phyloP scores from a whole-genome alignment of 2,113 vertebrate genomes.

The Romanogobio albipinnatus region DNA sequence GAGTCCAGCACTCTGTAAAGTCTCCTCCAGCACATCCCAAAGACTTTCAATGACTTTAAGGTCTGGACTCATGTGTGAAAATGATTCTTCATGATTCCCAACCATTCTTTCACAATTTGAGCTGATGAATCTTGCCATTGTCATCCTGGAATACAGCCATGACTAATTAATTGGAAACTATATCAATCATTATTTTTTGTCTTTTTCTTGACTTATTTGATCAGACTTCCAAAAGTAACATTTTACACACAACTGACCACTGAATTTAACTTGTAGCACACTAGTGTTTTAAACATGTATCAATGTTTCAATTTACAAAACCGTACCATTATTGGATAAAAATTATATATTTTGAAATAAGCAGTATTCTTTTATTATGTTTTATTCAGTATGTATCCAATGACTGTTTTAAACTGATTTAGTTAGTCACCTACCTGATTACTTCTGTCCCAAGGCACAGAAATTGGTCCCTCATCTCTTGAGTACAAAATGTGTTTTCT shows the following conservation, averaged over 20 bases:
- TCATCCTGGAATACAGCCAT: too few relatives aligned
- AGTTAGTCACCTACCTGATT: constrained; percentile 80
- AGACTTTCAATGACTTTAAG: too few relatives aligned
- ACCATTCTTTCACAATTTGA: too few relatives aligned
- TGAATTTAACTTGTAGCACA: neutral
- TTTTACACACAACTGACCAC: neutral
- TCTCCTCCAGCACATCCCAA: too few relatives aligned
- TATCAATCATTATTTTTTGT: neutral
- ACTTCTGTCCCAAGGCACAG: constrained; percentile 94
- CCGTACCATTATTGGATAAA: too few relatives aligned
- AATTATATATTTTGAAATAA: too few relatives aligned
- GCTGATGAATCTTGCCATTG: too few relatives aligned
- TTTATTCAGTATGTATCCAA: neutral
- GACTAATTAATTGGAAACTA: neutral
- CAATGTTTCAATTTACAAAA: neutral
- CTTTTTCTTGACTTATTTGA: neutral
- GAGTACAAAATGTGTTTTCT: constrained; percentile 82
- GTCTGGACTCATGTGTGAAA: too few relatives aligned
- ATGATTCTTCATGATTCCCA: too few relatives aligned
- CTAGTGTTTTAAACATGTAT: neutral
- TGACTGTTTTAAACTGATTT: neutral
- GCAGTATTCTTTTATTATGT: too few relatives aligned
- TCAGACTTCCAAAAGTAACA: neutral
- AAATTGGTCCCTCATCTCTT: constrained; percentile 84
- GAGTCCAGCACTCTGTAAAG: too few relatives aligned